Conservation (phyloP, 2,113 vertebrate genomes). For the Lichenostomus cassidix region DNA sequence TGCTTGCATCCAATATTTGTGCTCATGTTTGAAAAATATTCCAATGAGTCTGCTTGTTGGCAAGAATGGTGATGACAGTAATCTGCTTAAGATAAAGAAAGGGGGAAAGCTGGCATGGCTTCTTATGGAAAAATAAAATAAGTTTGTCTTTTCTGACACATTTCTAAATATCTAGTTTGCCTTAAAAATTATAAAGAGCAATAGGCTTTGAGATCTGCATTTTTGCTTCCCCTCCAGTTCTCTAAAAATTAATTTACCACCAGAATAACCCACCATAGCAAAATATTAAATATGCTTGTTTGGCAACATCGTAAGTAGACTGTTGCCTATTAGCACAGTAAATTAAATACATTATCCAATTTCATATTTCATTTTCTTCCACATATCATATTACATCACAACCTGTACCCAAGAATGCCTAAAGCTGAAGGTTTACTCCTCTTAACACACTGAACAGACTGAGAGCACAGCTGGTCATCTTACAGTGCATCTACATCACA, state of each 20-base stretch:
- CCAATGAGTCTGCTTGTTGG: conserved; percentile 21
- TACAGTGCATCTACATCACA: conserved; percentile 11
- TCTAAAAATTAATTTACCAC: neutral
- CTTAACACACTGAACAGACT: conserved; percentile 24
- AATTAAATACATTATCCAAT: conserved; percentile 13
- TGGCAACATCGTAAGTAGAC: neutral
- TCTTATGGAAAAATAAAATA: neutral
- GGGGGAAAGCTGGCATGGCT: neutral
- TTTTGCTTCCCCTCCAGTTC: neutral
- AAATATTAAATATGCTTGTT: conserved; percentile 38
- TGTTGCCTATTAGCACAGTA: conserved; percentile 32
- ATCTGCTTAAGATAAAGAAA: neutral
- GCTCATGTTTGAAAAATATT: conserved; percentile 38
- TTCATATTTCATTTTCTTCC: conserved; percentile 51
- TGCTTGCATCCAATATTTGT: conserved; percentile 34
- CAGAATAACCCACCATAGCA: neutral
- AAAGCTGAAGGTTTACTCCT: conserved; percentile 17
- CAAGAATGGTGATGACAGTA: neutral
- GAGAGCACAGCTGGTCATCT: conserved; percentile 43
- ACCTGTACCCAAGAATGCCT: neutral
- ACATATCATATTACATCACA: neutral
- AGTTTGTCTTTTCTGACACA: neutral
- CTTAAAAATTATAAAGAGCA: neutral
- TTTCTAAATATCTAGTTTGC: neutral
- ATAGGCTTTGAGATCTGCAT: neutral